Percentiles rank a stretch among this genome's conserved stretches.
These are phyloP conservation scores for Tineola bisselliella DNA, from an alignment of 2,888 invertebrate species.

Conservation along the genomic window DNA sequence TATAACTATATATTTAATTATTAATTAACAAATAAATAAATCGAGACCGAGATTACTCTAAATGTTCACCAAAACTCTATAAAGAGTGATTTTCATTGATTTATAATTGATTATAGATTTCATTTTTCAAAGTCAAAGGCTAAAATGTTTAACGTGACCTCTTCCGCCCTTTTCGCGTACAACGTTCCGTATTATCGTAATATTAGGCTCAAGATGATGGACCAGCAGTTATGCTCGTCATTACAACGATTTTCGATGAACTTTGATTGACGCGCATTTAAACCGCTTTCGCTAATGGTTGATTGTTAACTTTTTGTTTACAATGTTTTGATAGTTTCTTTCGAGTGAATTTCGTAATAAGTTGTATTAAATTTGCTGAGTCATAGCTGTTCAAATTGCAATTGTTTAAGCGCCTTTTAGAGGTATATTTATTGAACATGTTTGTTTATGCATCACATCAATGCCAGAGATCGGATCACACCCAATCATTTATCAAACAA, in stretches of 20 bases:
- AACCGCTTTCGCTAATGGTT: conserved; percentile 36
- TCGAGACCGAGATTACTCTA: too few species aligned
- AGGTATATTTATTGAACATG: too few species aligned
- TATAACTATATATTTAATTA: too few species aligned
- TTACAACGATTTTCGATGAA: conserved; percentile 30
- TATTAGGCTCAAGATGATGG: conserved; percentile 28
- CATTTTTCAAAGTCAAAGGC: conserved; percentile 24
- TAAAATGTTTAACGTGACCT: conserved; percentile 25
- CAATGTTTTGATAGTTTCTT: conserved; percentile 23
- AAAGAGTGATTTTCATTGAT: too few species aligned
- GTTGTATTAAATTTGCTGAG: not conserved
- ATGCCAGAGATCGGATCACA: not conserved
- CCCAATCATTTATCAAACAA: not conserved
- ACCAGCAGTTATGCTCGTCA: conserved; percentile 14
- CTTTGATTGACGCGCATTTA: conserved; percentile 48
- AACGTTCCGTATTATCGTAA: conserved; percentile 40
- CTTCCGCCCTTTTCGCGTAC: conserved; percentile 30
- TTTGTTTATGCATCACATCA: too few species aligned
- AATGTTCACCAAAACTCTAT: too few species aligned
- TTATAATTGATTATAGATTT: too few species aligned
- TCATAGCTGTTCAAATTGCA: not conserved
- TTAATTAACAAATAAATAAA: too few species aligned
- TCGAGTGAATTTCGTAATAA: conserved; percentile 1
- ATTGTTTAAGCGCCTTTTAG: not conserved
- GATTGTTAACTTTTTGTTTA: conserved; percentile 47